Evolutionary conservation across 1,140 invertebrate species (phyloP).

Genomic region (Plutomurus gul): DNA sequence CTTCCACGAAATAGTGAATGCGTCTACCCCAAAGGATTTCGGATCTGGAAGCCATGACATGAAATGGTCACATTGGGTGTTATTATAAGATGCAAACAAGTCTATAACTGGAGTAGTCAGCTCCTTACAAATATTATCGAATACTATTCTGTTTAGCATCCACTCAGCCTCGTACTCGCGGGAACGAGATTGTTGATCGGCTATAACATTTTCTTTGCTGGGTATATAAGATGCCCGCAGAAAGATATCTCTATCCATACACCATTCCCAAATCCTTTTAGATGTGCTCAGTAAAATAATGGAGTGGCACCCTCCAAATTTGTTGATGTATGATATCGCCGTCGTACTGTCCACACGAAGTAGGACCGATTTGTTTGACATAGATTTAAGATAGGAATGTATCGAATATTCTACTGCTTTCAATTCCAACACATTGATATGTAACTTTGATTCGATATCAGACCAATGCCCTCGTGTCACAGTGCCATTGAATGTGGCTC

Average conservation of each 20-base stretch:
- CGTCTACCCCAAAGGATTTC: background rate
- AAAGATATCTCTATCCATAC: background rate
- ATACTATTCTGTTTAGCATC: background rate
- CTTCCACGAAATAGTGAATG: background rate
- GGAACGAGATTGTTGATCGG: conserved; percentile 5
- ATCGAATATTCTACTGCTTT: background rate
- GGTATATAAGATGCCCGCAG: conserved; percentile 3
- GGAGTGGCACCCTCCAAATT: conserved; percentile 13
- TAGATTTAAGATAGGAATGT: background rate
- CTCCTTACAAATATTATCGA: background rate
- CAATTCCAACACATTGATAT: background rate
- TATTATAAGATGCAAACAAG: conserved; percentile 11
- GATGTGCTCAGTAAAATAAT: background rate
- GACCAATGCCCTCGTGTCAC: background rate
- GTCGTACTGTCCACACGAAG: conserved; percentile 27
- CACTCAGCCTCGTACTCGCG: background rate
- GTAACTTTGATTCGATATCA: background rate
- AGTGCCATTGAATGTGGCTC: background rate
- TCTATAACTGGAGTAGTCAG: conserved; percentile 10
- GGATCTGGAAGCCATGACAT: conserved; percentile 16
- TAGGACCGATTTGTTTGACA: background rate
- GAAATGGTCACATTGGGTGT: background rate
- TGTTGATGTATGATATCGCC: conserved; percentile 39
- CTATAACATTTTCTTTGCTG: conserved; percentile 1
- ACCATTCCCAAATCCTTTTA: conserved; percentile 32